Evolutionary conservation across 2,888 invertebrate species (phyloP).

Genomic region (Drosophila infuscata): DNA sequence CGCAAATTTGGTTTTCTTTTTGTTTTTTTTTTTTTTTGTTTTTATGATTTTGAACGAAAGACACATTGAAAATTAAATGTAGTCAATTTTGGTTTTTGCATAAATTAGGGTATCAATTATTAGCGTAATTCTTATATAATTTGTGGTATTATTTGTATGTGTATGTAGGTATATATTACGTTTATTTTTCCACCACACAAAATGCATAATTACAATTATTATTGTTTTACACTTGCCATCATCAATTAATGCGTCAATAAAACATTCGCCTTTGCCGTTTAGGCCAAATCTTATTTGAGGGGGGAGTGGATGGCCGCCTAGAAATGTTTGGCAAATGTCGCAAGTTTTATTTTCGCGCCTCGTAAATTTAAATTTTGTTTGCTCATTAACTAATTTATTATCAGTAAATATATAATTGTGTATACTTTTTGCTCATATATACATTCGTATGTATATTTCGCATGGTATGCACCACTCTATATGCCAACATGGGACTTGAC

Average conservation of each 20-base stretch:
- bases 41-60: constrained; percentile 82
- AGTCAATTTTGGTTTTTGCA: constrained; percentile 70
- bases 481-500: constrained; percentile 76
- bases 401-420: constrained; percentile 69
- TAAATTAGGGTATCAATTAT: constrained; percentile 70
- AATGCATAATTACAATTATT: constrained; percentile 81
- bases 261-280: constrained; percentile 26
- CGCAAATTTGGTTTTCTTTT: constrained; percentile 45
- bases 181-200: constrained; percentile 67
- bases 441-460: constrained; percentile 60
- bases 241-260: constrained; percentile 29
- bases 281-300: constrained; percentile 15
- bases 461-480: constrained; percentile 53
- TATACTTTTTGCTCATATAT: constrained; percentile 55
- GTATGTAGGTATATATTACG: constrained; percentile 49
- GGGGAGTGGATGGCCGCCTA: constrained; percentile 18
- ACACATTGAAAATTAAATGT: constrained; percentile 83
- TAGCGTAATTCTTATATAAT: constrained; percentile 69
- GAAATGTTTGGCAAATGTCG: constrained; percentile 51
- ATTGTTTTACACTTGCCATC: constrained; percentile 68
- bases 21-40: constrained; percentile 53
- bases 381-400: constrained; percentile 71
- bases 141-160: constrained; percentile 50
- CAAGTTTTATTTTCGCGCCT: constrained; percentile 47
- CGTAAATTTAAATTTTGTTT: constrained; percentile 46